phyloP scores from a whole-genome alignment of 2,113 vertebrate genomes.

The Silurus asotus region DNA sequence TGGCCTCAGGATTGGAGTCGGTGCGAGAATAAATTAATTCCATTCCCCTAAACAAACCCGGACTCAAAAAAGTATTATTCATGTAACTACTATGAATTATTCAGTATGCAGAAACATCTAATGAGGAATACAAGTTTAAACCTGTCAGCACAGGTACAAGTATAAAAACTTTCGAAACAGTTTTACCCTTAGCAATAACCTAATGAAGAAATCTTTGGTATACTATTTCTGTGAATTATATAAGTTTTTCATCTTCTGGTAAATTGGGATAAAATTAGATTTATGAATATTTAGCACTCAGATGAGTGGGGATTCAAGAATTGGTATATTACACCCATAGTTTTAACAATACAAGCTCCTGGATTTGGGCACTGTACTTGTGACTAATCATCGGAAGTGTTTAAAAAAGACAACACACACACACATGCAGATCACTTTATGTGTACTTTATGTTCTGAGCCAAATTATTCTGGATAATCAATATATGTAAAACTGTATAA shows the following conservation, averaged over 20 bases:
- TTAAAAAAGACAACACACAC: background rate
- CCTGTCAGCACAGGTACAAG: background rate
- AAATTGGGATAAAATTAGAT: background rate
- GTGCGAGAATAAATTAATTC: background rate
- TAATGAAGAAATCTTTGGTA: background rate
- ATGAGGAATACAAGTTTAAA: background rate
- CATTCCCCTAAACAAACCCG: background rate
- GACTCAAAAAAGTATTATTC: background rate
- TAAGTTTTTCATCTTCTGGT: background rate
- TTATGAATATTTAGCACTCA: background rate
- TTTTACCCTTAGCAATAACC: background rate
- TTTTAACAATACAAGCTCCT: background rate
- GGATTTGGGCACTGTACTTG: background rate
- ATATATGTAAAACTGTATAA: background rate
- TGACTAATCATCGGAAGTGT: background rate
- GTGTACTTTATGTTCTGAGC: background rate
- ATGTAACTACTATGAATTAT: conserved; percentile 7
- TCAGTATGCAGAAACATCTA: background rate
- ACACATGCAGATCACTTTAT: background rate
- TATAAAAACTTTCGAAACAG: background rate
- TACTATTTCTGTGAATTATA: background rate
- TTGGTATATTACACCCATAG: background rate
- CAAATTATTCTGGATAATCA: background rate
- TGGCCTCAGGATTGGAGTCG: background rate
- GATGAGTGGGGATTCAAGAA: background rate